Evolutionary conservation across 2,888 invertebrate genomes (phyloP).

Genomic region (Ichneumon xanthorius): DNA sequence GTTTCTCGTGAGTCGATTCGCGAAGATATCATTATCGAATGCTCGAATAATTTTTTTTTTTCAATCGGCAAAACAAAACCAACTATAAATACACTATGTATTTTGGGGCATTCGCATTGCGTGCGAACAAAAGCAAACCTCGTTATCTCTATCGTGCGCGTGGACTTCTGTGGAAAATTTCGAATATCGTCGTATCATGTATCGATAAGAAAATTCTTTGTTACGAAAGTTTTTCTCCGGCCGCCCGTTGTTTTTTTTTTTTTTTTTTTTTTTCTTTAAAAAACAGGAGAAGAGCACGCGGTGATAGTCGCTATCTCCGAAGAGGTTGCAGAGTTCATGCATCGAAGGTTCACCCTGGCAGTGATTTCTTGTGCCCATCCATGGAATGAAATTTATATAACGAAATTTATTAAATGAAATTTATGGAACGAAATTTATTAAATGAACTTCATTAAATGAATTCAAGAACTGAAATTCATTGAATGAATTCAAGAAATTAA

Average conservation of each 20-base stretch:
- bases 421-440: no score
- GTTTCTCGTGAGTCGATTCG: slow-evolving; percentile 15
- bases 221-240: neutral
- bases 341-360: neutral
- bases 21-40: neutral
- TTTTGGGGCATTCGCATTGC: neutral
- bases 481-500: no score
- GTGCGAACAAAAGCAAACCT: neutral
- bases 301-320: neutral
- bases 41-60: neutral
- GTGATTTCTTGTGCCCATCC: neutral
- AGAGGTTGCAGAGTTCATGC: neutral
- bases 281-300: neutral
- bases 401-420: no score
- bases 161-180: neutral
- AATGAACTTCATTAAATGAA: no score
- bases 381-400: no score
- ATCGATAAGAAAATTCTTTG: neutral
- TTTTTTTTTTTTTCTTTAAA: neutral
- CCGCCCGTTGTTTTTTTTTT: neutral
- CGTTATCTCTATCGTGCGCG: neutral
- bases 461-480: no score
- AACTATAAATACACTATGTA: neutral
- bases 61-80: neutral
- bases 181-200: neutral